Evolutionary conservation across 2,888 invertebrate species (phyloP).

Genomic region (Sussaba pulchella): DNA sequence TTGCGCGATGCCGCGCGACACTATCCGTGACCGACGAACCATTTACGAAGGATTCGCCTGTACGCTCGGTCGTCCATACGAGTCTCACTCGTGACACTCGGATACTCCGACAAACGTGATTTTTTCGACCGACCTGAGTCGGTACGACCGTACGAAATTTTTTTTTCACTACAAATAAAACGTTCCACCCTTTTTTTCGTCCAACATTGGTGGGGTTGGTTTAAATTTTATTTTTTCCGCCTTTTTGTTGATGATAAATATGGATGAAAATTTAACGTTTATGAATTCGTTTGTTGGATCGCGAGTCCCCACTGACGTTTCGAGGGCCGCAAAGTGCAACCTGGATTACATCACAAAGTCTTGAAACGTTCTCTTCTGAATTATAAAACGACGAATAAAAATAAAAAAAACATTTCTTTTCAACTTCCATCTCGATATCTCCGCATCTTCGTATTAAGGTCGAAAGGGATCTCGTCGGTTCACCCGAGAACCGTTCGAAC

Average conservation of each 20-base stretch:
- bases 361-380: not conserved
- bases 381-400: not conserved
- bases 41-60: constrained; percentile 42
- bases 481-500: constrained; percentile 7
- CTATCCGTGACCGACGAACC: constrained; percentile 31
- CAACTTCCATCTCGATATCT: constrained; percentile 27
- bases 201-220: too few relatives aligned
- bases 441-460: constrained; percentile 23
- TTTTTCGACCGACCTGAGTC: not conserved
- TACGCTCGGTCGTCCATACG: not conserved
- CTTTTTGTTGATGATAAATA: too few relatives aligned
- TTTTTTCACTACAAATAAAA: too few relatives aligned
- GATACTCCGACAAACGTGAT: not conserved
- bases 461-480: not conserved
- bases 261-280: not conserved
- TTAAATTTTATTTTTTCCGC: too few relatives aligned
- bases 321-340: constrained; percentile 11
- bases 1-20: constrained; percentile 32
- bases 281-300: not conserved
- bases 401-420: constrained; percentile 7
- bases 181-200: too few relatives aligned
- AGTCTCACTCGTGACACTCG: constrained; percentile 10
- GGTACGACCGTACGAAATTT: too few relatives aligned
- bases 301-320: not conserved
- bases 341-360: not conserved